A percentile compares a stretch with the other conserved stretches of the same genome.
Conservation (phyloP, 1,140 invertebrate genomes). For the Whitmania pigra region DNA sequence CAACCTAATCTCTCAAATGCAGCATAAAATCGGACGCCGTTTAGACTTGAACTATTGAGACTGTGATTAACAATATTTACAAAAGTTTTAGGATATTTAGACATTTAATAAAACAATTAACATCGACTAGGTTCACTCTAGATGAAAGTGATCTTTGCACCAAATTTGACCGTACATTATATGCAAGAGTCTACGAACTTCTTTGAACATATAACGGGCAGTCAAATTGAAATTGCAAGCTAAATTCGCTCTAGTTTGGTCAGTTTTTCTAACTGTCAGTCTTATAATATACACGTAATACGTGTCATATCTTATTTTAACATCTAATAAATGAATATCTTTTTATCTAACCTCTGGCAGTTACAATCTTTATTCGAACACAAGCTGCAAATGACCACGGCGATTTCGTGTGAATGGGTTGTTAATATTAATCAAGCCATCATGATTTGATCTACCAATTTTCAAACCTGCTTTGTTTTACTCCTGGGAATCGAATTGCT, state of each 20-base stretch:
- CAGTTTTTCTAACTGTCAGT: background rate
- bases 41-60: background rate
- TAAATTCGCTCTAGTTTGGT: too few species aligned
- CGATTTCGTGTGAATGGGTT: background rate
- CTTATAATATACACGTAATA: background rate
- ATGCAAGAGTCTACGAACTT: background rate
- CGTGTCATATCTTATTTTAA: background rate
- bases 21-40: background rate
- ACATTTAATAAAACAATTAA: background rate
- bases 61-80: background rate
- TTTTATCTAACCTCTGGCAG: background rate
- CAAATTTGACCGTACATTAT: constrained; percentile 13
- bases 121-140: background rate
- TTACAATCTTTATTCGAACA: background rate
- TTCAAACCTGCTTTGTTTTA: too few species aligned
- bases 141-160: background rate
- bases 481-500: too few species aligned
- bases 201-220: constrained; percentile 11
- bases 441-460: too few species aligned
- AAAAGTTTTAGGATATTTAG: background rate
- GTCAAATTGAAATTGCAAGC: background rate
- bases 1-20: constrained; percentile 12
- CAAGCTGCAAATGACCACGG: background rate
- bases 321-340: background rate
- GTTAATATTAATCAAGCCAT: background rate